A percentile compares a stretch with the other conserved stretches of the same genome.
These are phyloP conservation scores for Engystomops pustulosus DNA, from an alignment of 2,113 vertebrate genomes.

Conservation along the genomic window DNA sequence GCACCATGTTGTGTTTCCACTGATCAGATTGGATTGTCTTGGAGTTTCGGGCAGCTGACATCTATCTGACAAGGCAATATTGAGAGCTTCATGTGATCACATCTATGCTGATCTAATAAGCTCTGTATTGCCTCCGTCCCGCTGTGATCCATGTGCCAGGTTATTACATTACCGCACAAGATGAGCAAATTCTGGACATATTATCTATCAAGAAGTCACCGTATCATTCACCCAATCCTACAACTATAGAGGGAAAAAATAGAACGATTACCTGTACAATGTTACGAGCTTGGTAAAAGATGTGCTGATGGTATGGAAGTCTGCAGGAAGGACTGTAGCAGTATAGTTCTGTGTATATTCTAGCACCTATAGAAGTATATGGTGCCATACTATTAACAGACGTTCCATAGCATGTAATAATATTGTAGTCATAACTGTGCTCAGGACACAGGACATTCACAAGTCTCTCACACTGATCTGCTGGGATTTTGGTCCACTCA, in stretches of 20 bases:
- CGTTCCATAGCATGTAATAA: too few relatives aligned
- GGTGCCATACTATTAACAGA: background rate
- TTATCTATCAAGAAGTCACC: background rate
- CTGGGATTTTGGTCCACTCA: too few relatives aligned
- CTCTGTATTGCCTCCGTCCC: background rate
- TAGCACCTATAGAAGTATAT: background rate
- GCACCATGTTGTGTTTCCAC: background rate
- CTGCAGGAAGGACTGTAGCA: background rate
- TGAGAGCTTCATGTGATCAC: slow-evolving; percentile 4
- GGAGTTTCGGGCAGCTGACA: background rate
- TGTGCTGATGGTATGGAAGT: background rate
- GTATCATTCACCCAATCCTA: background rate
- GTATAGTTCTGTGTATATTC: background rate
- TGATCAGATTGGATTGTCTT: background rate
- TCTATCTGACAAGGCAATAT: background rate
- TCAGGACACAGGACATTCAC: too few relatives aligned
- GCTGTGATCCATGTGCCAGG: background rate
- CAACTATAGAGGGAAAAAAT: background rate
- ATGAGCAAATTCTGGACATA: background rate
- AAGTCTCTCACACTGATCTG: too few relatives aligned
- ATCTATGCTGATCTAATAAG: slow-evolving; percentile 11
- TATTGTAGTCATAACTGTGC: too few relatives aligned
- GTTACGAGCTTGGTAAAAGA: background rate
- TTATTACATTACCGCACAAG: slow-evolving; percentile 6
- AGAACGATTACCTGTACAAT: background rate